Evolutionary conservation across 2,113 vertebrate genomes (phyloP).

Genomic region (Motacilla tschutschensis): DNA sequence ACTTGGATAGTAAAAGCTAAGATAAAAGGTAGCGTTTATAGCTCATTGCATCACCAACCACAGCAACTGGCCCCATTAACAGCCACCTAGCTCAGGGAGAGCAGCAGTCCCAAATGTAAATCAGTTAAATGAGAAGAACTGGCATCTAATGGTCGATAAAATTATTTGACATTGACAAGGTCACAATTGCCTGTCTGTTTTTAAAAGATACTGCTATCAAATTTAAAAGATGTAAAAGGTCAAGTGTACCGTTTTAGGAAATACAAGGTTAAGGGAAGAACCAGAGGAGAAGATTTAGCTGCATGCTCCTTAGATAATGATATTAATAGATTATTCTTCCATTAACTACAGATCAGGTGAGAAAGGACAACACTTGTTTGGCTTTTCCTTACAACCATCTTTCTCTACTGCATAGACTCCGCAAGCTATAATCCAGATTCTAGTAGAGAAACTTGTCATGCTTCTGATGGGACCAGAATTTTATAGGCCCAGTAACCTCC

Average conservation of each 20-base stretch:
- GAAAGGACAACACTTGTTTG: neutral
- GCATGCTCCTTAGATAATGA: neutral
- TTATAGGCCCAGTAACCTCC: neutral
- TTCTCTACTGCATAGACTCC: neutral
- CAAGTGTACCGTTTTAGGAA: slow-evolving; percentile 14
- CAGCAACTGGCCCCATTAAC: slow-evolving; percentile 26
- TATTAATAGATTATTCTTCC: slow-evolving; percentile 26
- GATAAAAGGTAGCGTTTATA: slow-evolving; percentile 58
- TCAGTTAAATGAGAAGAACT: slow-evolving; percentile 38
- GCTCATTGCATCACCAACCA: slow-evolving; percentile 36
- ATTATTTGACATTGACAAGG: slow-evolving; percentile 46
- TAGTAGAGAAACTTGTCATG: neutral
- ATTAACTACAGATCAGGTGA: neutral
- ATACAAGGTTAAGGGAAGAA: slow-evolving; percentile 10
- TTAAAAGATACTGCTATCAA: slow-evolving; percentile 42
- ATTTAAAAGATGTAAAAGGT: slow-evolving; percentile 41
- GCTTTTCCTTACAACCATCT: neutral
- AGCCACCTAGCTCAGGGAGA: slow-evolving; percentile 43
- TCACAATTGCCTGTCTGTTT: slow-evolving; percentile 18
- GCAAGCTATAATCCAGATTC: neutral
- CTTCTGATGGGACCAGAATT: neutral
- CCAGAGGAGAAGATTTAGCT: slow-evolving; percentile 22
- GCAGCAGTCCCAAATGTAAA: slow-evolving; percentile 34
- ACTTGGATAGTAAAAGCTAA: slow-evolving; percentile 63
- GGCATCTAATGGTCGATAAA: slow-evolving; percentile 45